These are phyloP conservation scores for Laspeyria flexula DNA, from an alignment of 2,888 invertebrate species.

Conservation along the genomic window DNA sequence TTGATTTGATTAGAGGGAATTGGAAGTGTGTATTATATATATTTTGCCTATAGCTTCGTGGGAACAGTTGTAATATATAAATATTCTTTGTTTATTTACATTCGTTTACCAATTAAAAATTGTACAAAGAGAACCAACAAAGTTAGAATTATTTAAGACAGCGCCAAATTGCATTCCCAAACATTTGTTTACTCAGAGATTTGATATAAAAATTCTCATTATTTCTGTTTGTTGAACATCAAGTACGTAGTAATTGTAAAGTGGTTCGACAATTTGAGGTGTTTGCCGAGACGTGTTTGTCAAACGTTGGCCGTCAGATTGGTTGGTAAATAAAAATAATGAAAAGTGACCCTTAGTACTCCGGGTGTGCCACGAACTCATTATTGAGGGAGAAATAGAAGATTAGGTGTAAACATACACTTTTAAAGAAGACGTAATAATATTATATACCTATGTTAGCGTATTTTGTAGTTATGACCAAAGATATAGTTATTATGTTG, in stretches of 20 bases:
- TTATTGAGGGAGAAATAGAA: conserved; percentile 36
- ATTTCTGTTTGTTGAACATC: conserved; percentile 35
- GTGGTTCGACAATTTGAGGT: conserved; percentile 54
- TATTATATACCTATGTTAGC: neutral
- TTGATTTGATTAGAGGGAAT: too few relatives aligned
- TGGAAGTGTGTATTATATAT: too few relatives aligned
- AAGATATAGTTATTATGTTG: too few relatives aligned
- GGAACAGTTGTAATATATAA: too few relatives aligned
- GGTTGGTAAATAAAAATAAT: conserved; percentile 75
- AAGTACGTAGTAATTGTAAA: conserved; percentile 27
- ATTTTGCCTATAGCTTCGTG: too few relatives aligned
- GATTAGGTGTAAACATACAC: conserved; percentile 28
- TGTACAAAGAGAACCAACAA: neutral
- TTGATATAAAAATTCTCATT: conserved; percentile 34
- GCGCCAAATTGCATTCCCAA: conserved; percentile 1
- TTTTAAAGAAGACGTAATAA: too few relatives aligned
- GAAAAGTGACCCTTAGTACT: conserved; percentile 53
- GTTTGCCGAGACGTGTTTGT: conserved; percentile 47
- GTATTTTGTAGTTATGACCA: neutral
- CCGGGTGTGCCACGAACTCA: conserved; percentile 25
- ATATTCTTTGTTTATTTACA: neutral
- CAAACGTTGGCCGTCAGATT: conserved; percentile 60
- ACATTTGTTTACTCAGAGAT: conserved; percentile 19
- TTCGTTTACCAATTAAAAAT: neutral
- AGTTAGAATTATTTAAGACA: conserved; percentile 2